Conservation (phyloP, 1,140 invertebrate species). For the Apis mellifera region DNA sequence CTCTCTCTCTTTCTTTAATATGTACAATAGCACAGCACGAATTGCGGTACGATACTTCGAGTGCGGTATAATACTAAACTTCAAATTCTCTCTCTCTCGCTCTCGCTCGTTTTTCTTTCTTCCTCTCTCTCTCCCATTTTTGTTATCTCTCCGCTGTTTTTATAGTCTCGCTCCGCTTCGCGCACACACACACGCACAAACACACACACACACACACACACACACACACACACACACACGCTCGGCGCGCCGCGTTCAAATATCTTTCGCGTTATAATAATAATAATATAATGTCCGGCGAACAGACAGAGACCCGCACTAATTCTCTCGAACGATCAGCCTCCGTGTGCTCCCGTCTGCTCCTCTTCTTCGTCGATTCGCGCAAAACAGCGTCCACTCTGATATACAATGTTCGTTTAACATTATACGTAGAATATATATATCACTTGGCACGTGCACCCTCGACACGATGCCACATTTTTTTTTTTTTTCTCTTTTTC, state of each 20-base stretch:
- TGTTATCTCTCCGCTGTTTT: no score
- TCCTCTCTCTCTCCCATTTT: background rate
- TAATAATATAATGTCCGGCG: background rate
- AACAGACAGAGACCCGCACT: constrained; percentile 21
- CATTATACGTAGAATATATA: constrained; percentile 65
- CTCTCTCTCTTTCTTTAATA: constrained; percentile 54
- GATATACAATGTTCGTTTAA: constrained; percentile 67
- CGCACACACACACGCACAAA: background rate
- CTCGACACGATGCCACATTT: constrained; percentile 75
- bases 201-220: background rate
- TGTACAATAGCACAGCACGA: constrained; percentile 77
- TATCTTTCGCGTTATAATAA: no score
- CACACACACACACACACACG: background rate
- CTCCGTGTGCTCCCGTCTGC: constrained; percentile 14
- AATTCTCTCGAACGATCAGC: constrained; percentile 32
- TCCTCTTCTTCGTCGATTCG: constrained; percentile 40
- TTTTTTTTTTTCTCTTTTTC: constrained; percentile 44
- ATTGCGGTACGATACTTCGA: constrained; percentile 72
- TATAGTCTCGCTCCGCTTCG: no score
- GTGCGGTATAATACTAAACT: constrained; percentile 58
- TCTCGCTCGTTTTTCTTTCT: background rate
- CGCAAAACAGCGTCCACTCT: constrained; percentile 64
- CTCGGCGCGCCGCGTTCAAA: background rate
- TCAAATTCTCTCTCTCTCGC: constrained; percentile 20
- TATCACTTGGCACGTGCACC: constrained; percentile 75